Evolutionary conservation across 1,140 invertebrate species (phyloP), one percentile per base, ranked within the genome.

Genomic region (Choristoneura fumiferana): DNA sequence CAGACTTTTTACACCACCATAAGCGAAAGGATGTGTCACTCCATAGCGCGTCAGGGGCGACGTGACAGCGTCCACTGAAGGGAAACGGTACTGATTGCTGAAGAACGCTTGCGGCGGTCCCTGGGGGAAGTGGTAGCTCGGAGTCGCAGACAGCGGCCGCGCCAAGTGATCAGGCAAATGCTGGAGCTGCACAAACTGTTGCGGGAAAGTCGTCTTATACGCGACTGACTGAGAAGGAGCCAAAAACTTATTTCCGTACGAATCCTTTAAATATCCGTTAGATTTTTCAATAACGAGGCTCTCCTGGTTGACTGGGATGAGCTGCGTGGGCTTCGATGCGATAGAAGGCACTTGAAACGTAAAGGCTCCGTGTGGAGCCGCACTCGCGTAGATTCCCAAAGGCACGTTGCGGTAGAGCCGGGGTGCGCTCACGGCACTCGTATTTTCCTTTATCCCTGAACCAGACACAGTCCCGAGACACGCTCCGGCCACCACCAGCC

Each of bases 101-200:
- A 69, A 71, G 54, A 79, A 74, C 61, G 78, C 76, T 58, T 81
- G 81, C 1, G 76, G 71, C 0, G 72, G 65, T 1, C 66, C 45
- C 55, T 76, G 80, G 37, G 75, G 78, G 34, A 75, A 73, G 36
- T 84, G 80, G 18, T 65, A 69, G 56, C 43, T 71, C 0, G 82
- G 70, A 4, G 69, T 58, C 0, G 78, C 75, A 0, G 73, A 67
- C 29, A 88, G 49, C 0, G 85, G 85, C 55, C 87, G 82, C 10
- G 79, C 69, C 5, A 88, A 67, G 70, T 88, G 84, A 14, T 73
- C 66, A 0, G 85, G 85, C 6, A 88, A 39, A 45, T 75, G 79
- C 68, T 88, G 85, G 4, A 88, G 57, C 43, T 73, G 71, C n/a
- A 88, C 73, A 64, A 72, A 88, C 58, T 88, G 81, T 58, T 87